These are phyloP conservation scores for Prunella strophiata DNA, from an alignment of 2,797 vertebrate species.

Conservation along the genomic window DNA sequence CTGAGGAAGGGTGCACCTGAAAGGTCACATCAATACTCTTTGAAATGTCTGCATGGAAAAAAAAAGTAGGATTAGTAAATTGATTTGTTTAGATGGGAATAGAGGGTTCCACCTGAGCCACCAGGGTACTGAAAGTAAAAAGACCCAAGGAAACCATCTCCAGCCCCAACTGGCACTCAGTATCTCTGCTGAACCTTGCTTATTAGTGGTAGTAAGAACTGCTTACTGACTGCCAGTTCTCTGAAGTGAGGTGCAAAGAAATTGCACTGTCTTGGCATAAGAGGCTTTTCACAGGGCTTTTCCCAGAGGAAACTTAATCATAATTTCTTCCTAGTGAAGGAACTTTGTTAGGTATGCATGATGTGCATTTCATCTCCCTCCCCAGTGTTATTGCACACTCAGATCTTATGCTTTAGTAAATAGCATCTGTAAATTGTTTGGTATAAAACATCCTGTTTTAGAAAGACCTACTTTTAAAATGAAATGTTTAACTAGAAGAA, in stretches of 20 bases:
- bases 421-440: neutral
- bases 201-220: neutral
- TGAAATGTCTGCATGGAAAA: neutral
- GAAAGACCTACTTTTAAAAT: neutral
- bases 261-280: neutral
- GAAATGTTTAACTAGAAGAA: neutral
- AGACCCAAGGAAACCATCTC: accelerated
- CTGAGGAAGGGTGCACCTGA: neutral
- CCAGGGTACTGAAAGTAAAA: neutral
- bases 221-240: neutral
- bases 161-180: neutral
- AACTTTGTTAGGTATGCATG: neutral
- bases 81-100: neutral
- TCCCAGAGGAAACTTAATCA: neutral
- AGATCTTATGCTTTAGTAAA: neutral
- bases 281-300: neutral
- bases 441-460: neutral
- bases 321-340: neutral
- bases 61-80: neutral
- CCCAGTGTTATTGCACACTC: neutral
- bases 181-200: neutral
- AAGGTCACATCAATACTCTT: neutral
- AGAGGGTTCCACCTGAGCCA: neutral
- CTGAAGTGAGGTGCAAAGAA: neutral
- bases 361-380: neutral